These are phyloP conservation scores for Myopa tessellatipennis DNA, from an alignment of 2,888 invertebrate genomes.

Conservation along the genomic window DNA sequence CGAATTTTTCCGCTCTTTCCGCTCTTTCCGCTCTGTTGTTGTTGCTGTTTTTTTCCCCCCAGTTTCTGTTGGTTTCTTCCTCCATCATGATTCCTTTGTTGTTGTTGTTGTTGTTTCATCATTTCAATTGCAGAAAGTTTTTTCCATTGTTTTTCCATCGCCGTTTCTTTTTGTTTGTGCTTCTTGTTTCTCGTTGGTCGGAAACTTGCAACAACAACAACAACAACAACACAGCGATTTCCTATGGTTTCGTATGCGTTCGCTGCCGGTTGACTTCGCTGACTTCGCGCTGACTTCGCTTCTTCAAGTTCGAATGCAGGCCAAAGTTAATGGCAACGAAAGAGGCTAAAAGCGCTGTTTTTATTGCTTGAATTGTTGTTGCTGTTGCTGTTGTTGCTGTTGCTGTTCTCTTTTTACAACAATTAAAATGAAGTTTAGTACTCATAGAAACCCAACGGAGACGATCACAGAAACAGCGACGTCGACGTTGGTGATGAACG, in stretches of 20 bases:
- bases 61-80: no score
- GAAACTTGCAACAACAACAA: conserved; percentile 1
- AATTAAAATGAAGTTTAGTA: conserved; percentile 11
- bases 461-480: no score
- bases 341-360: conserved; percentile 6
- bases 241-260: conserved; percentile 10
- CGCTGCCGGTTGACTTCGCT: neutral
- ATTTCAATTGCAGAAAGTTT: neutral
- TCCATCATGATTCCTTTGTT: neutral
- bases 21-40: neutral
- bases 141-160: neutral
- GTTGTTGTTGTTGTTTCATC: neutral
- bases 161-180: neutral
- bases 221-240: neutral
- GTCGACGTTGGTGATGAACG: no score
- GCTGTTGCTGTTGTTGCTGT: neutral
- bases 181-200: neutral
- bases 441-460: no score
- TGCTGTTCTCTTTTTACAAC: conserved; percentile 1
- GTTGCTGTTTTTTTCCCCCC: neutral
- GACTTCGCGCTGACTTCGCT: neutral
- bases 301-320: conserved; percentile 23
- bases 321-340: conserved; percentile 26
- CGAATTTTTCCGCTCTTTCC: conserved; percentile 3
- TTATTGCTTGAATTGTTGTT: neutral